Base-by-base conservation (phyloP, 2,797 vertebrate species). In the Coracias cyanogaster region DNA sequence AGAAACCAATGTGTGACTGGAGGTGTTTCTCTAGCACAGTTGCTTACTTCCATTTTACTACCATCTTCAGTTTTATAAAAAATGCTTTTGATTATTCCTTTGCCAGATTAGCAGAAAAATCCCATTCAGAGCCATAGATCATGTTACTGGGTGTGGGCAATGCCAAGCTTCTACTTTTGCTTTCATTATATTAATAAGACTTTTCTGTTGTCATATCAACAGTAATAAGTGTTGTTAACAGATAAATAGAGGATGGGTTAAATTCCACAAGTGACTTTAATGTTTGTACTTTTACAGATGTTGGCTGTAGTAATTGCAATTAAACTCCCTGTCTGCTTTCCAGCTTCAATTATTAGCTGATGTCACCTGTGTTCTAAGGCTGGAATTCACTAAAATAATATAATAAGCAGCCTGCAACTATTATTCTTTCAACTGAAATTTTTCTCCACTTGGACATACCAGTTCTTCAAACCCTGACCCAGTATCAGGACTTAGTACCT, bases 181-280 rank as follows among this genome's bases (percentile, higher is more conserved):
- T 94, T 95, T 93, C 54, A 10, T 83, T 94, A 39, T 67, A 86
- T 67, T 90, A 69, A 61, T 61, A 55, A 28, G 31, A 89, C 16
- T 24, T 87, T 82, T 81, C 33, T 7, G 2, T 91, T 94, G 69
- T 86, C 54, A 25, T 58, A 49, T 78, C 65, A 86, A 83, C 45
- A 85, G 31, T 43, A 71, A 7, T 73, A 74, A 71, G 33, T 37
- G 54, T 55, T 95, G 82, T 61, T 57, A 95, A 72, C 26, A 86
- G 73, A 51, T 70, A 76, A 86, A 65, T 10, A 83, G 82, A 89
- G 41, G 31, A 46, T 54, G 46, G 24, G 54, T 74, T 91, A 69
- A 78, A 82, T 93, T 92, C 89, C 76, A 73, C 28, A 41, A 89
- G 39, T 69, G n/a, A 29, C 3, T 10, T 70, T 60, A 84, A 64